phyloP scores from a whole-genome alignment of 2,888 invertebrate genomes.

The Hedychridium roseum region DNA sequence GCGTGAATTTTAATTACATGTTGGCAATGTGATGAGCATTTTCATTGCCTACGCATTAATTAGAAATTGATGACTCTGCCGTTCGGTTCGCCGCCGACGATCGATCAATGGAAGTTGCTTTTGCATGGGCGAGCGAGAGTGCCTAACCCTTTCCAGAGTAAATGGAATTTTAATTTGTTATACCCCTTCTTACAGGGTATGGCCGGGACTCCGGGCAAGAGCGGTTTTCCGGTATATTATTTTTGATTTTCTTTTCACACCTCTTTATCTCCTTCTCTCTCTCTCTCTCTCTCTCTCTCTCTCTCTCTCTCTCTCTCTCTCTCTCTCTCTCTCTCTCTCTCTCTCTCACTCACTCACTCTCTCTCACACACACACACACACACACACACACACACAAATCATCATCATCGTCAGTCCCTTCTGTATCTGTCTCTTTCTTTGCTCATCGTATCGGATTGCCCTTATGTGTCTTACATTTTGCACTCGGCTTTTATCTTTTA shows the following conservation, averaged over 20 bases:
- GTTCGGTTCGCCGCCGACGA: constrained; percentile 18
- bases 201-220: constrained; percentile 84
- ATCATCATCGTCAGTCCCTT: constrained; percentile 1
- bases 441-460: neutral
- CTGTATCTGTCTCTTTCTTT: no score
- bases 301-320: constrained; percentile 6
- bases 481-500: neutral
- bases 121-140: constrained; percentile 36
- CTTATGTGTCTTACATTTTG: neutral
- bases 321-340: neutral
- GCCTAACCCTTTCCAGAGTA: constrained; percentile 26
- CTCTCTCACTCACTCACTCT: constrained; percentile 11
- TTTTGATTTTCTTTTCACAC: constrained; percentile 63
- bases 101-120: constrained; percentile 34
- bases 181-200: constrained; percentile 73
- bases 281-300: constrained; percentile 27
- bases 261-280: constrained; percentile 42
- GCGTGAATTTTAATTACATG: no score
- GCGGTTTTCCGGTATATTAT: constrained; percentile 87
- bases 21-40: no score
- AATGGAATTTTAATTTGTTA: constrained; percentile 56
- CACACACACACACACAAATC: neutral
- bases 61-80: no score
- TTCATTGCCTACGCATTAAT: no score
- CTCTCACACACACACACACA: constrained; percentile 5